Percentiles rank a stretch among this genome's conserved stretches.
Conservation (phyloP, 2,113 vertebrate species). For the Desmodus rotundus region DNA sequence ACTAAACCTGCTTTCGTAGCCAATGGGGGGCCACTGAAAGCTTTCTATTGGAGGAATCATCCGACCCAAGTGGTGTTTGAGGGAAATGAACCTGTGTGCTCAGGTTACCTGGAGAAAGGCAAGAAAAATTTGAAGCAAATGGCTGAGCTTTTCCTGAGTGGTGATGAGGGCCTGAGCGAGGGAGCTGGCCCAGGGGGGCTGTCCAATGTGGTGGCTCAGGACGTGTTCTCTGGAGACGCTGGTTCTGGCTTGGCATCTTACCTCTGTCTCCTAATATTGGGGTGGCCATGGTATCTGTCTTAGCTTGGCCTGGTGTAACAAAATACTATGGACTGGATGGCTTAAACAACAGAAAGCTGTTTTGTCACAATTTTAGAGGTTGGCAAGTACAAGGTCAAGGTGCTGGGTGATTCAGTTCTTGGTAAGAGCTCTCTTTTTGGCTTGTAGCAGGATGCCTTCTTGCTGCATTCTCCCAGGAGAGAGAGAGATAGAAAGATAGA, state of each 20-base stretch:
- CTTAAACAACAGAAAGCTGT: not conserved
- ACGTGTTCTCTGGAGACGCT: not conserved
- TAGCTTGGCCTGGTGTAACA: not conserved
- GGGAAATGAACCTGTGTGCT: not conserved
- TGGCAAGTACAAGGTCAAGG: not conserved
- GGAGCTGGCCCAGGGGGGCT: not conserved
- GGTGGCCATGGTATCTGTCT: not conserved
- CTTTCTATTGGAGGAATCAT: not conserved
- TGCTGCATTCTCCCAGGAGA: not conserved
- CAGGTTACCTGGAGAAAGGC: not conserved
- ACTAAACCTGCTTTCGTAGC: not conserved
- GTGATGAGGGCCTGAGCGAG: not conserved
- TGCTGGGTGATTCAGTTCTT: not conserved
- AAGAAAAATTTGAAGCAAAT: not conserved
- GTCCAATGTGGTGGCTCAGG: not conserved
- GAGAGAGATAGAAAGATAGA: too few species aligned
- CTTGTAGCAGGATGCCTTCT: not conserved
- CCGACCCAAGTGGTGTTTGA: not conserved
- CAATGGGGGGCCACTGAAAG: not conserved
- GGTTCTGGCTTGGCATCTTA: not conserved
- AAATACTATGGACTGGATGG: not conserved
- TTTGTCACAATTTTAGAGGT: not conserved
- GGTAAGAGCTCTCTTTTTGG: not conserved
- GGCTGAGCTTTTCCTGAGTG: not conserved
- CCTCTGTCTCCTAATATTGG: not conserved